A percentile compares a stretch with the other conserved stretches of the same genome.
phyloP scores from a whole-genome alignment of 2,797 vertebrate species.

The Potorous gilbertii region DNA sequence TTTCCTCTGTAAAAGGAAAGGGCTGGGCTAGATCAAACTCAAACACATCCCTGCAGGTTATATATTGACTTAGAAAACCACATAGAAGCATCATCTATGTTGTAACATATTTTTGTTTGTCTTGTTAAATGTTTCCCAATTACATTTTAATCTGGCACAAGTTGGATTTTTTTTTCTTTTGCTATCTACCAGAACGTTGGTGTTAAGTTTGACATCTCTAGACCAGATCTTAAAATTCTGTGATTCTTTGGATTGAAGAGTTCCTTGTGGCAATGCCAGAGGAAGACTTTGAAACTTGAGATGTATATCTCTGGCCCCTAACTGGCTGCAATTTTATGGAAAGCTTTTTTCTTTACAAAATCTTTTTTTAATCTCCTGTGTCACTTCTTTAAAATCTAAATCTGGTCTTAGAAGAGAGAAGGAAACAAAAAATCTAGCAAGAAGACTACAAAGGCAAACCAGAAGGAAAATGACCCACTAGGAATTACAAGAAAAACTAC shows the following conservation, averaged over 20 bases:
- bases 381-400: background rate
- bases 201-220: background rate
- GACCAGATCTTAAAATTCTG: background rate
- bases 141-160: background rate
- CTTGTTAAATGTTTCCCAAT: background rate
- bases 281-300: background rate
- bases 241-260: background rate
- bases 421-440: background rate
- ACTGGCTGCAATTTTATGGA: background rate
- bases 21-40: background rate
- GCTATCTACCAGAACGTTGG: background rate
- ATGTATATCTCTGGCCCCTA: background rate
- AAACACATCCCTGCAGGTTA: background rate
- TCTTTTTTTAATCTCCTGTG: background rate
- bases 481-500: conserved; percentile 30
- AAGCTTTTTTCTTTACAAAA: background rate
- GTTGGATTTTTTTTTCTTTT: background rate
- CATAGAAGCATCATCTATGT: background rate
- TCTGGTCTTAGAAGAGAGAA: conserved; percentile 34
- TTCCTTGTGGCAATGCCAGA: background rate
- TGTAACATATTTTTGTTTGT: background rate
- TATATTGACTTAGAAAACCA: background rate
- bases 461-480: conserved; percentile 2
- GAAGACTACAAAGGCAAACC: conserved; percentile 26
- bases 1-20: background rate